Evolutionary conservation across 2,888 invertebrate genomes (phyloP).

Genomic region (Philonicus albiceps): DNA sequence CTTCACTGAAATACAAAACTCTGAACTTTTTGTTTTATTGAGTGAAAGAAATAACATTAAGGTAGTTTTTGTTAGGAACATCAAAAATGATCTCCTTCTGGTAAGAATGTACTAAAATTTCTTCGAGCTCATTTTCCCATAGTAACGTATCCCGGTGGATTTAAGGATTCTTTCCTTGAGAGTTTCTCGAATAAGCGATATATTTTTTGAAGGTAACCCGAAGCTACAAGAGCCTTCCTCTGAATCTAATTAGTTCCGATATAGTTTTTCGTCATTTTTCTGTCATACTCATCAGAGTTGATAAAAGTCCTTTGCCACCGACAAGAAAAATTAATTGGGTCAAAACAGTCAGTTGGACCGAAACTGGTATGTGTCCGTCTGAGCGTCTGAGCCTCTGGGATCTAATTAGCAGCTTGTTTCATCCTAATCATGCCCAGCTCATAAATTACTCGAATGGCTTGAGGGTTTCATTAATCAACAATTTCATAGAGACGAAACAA

Average conservation of each 20-base stretch:
- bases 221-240: not conserved
- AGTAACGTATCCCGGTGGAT: not conserved
- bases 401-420: conserved; percentile 6
- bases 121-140: not conserved
- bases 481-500: not conserved
- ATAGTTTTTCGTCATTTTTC: not conserved
- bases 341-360: not conserved
- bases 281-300: not conserved
- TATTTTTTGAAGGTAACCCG: not conserved
- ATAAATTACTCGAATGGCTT: conserved; percentile 41
- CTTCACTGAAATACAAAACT: not conserved
- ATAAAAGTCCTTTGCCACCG: not conserved
- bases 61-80: not conserved
- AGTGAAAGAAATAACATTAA: not conserved
- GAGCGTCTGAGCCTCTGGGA: not conserved
- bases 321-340: not conserved
- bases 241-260: not conserved
- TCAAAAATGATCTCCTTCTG: not conserved
- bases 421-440: conserved; percentile 30
- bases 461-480: conserved; percentile 41
- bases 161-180: not conserved
- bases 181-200: not conserved
- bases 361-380: not conserved
- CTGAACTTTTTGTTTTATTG: not conserved
- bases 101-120: not conserved